phyloP scores from a whole-genome alignment of 2,888 invertebrate species.

The Coelogynopora nodosa region DNA sequence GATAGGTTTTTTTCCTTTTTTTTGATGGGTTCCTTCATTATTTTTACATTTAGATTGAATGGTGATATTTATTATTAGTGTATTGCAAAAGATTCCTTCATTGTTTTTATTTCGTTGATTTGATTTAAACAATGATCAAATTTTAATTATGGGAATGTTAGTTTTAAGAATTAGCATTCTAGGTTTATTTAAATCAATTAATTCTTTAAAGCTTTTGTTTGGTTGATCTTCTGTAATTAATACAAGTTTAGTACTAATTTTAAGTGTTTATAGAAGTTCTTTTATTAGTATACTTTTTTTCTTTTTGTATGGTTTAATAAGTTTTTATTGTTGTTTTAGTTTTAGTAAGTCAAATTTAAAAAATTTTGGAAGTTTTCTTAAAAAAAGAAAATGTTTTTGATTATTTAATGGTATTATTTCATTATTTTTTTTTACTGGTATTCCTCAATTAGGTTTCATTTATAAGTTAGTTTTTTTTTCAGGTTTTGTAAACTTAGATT shows the following conservation, averaged over 20 bases:
- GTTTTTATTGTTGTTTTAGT: not conserved
- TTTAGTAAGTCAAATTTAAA: not conserved
- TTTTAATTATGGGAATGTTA: conserved; percentile 46
- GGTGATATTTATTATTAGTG: conserved; percentile 21
- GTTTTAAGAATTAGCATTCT: conserved; percentile 39
- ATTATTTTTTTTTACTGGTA: conserved; percentile 47
- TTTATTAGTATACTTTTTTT: not conserved
- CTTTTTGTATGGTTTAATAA: not conserved
- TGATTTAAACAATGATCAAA: conserved; percentile 46
- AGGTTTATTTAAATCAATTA: not conserved
- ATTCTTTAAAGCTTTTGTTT: not conserved
- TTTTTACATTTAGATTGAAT: conserved; percentile 46
- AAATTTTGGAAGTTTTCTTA: not conserved
- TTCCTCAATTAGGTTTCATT: conserved; percentile 48
- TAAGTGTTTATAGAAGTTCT: not conserved
- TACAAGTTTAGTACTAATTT: not conserved
- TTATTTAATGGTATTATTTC: conserved; percentile 26
- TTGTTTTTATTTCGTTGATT: conserved; percentile 35
- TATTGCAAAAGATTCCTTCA: not conserved
- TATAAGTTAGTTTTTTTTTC: conserved; percentile 47
- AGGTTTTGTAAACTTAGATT: not conserved
- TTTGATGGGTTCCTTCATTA: conserved; percentile 49
- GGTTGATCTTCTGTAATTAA: not conserved
- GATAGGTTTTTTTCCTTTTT: conserved; percentile 47
- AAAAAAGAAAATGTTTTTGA: not conserved